Evolutionary conservation across 2,888 invertebrate genomes (phyloP).

Genomic region (Hesperia comma): DNA sequence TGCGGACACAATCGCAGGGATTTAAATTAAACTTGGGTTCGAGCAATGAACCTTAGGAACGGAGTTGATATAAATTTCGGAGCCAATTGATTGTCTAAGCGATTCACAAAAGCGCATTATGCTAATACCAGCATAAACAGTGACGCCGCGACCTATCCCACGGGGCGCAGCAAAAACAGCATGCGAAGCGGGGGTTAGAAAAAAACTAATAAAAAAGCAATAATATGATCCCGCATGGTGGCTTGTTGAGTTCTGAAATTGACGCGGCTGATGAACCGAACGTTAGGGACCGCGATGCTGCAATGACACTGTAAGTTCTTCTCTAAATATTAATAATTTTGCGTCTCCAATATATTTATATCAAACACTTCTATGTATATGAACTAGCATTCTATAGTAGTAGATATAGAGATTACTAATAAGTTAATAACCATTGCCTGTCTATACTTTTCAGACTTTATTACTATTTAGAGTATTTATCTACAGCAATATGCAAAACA

Average conservation of each 20-base stretch:
- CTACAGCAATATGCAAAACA: too few relatives aligned
- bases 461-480: too few relatives aligned
- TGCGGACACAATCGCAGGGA: conserved; percentile 52
- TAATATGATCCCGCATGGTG: conserved; percentile 82
- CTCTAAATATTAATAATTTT: neutral
- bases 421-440: too few relatives aligned
- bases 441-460: too few relatives aligned
- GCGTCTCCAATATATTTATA: too few relatives aligned
- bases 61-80: conserved; percentile 53
- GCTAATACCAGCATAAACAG: conserved; percentile 82
- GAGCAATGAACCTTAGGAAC: conserved; percentile 44
- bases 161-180: conserved; percentile 77
- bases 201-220: conserved; percentile 83
- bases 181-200: conserved; percentile 69
- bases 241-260: conserved; percentile 78
- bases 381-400: too few relatives aligned
- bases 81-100: conserved; percentile 67
- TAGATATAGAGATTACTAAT: too few relatives aligned
- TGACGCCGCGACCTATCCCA: conserved; percentile 77
- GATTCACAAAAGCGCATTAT: conserved; percentile 71
- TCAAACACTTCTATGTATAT: too few relatives aligned
- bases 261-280: conserved; percentile 77
- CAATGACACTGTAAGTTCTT: conserved; percentile 26
- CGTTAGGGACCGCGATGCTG: conserved; percentile 52
- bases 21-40: conserved; percentile 15